These are phyloP conservation scores for Charina bottae DNA, from an alignment of 2,113 vertebrate genomes.

Conservation along the genomic window DNA sequence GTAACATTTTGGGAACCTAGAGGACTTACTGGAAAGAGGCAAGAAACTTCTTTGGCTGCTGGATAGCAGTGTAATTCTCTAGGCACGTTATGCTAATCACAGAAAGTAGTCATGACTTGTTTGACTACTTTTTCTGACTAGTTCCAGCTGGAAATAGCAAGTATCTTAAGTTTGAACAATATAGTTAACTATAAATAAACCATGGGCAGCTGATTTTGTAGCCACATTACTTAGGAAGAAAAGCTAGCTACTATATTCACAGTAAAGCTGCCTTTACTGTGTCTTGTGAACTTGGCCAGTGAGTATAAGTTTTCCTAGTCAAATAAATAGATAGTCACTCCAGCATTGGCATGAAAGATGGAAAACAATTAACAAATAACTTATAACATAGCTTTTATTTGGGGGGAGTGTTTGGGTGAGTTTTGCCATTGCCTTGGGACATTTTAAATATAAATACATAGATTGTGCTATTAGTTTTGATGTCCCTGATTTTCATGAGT, in stretches of 20 bases:
- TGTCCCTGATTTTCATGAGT: slow-evolving; percentile 66
- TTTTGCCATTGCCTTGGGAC: neutral
- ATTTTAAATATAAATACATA: neutral
- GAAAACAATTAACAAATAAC: neutral
- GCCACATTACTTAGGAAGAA: neutral
- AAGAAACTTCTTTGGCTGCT: neutral
- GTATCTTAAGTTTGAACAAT: neutral
- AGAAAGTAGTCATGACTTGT: neutral
- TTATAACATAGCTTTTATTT: neutral
- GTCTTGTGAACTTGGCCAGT: neutral
- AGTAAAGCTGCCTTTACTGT: neutral
- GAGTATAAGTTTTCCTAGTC: neutral
- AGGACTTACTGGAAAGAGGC: neutral
- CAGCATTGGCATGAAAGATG: neutral
- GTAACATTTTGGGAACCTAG: neutral
- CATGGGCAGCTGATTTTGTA: neutral
- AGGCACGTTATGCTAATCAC: neutral
- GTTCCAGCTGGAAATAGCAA: neutral
- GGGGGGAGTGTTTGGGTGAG: neutral
- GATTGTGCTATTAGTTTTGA: slow-evolving; percentile 5
- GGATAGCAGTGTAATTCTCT: neutral
- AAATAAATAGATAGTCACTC: neutral
- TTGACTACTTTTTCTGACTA: neutral
- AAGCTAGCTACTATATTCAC: neutral
- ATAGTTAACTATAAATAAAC: neutral